Evolutionary conservation across 1,140 invertebrate genomes (phyloP).

Genomic region (Drosophila arizonae): DNA sequence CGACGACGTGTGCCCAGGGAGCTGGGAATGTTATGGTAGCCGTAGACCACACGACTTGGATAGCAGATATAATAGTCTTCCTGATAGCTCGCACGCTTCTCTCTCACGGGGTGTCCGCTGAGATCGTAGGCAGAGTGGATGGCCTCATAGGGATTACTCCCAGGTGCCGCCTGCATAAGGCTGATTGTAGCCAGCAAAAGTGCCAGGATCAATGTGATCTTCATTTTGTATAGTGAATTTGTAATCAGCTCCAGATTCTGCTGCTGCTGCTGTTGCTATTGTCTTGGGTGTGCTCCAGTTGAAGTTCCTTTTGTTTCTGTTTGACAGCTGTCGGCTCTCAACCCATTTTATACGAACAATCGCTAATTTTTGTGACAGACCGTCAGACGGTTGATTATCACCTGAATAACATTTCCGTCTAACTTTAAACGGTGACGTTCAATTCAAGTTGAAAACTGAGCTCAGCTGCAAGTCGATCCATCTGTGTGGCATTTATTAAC

Average conservation of each 20-base stretch:
- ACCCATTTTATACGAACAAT: conserved; percentile 57
- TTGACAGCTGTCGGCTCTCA: conserved; percentile 5
- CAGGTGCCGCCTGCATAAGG: conserved; percentile 36
- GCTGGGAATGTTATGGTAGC: conserved; percentile 26
- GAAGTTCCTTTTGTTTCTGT: conserved; percentile 67
- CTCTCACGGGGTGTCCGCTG: conserved; percentile 55
- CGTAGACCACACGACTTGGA: conserved; percentile 64
- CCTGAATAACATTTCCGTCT: conserved; percentile 51
- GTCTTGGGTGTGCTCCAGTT: conserved; percentile 23
- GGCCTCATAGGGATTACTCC: conserved; percentile 14
- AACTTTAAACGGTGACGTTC: conserved; percentile 10
- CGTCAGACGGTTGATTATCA: conserved; percentile 56
- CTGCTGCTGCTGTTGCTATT: conserved; percentile 16
- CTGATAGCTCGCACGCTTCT: conserved; percentile 48
- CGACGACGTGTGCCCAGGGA: conserved; percentile 40
- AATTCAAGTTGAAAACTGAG: conserved; percentile 17
- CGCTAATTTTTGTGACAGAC: conserved; percentile 56
- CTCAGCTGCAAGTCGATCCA: conserved; percentile 1
- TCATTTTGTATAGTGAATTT: conserved; percentile 48
- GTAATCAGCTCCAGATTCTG: background rate
- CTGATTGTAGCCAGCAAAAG: conserved; percentile 22
- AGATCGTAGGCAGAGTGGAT: conserved; percentile 51
- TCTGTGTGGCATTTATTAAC: background rate
- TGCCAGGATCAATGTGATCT: conserved; percentile 25
- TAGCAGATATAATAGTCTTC: conserved; percentile 66